Evolutionary conservation across 2,797 vertebrate species (phyloP).

Genomic region (Sarcoramphus papa): DNA sequence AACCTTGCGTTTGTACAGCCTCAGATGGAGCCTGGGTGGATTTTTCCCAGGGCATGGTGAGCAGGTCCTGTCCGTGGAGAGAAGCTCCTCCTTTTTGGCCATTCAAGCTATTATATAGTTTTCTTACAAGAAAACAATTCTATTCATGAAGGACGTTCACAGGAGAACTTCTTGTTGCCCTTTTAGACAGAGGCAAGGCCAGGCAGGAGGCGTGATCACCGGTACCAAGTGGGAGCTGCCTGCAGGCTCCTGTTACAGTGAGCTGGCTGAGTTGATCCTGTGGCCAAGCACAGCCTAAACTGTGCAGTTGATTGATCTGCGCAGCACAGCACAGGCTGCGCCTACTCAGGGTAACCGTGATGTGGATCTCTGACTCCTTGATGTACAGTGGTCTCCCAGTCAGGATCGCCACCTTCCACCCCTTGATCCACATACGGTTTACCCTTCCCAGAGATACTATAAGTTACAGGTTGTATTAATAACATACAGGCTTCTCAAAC

Average conservation of each 20-base stretch:
- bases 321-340: background rate
- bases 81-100: background rate
- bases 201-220: background rate
- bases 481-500: background rate
- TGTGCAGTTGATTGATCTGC: background rate
- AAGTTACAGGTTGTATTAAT: background rate
- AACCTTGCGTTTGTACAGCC: background rate
- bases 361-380: background rate
- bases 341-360: background rate
- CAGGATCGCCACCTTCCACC: background rate
- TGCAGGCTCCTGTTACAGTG: background rate
- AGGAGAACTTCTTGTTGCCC: background rate
- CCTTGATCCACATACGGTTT: background rate
- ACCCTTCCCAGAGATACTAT: background rate
- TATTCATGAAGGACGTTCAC: fast-evolving
- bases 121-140: background rate
- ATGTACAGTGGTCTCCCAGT: background rate
- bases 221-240: background rate
- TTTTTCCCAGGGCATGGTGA: background rate
- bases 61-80: background rate
- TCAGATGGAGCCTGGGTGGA: background rate
- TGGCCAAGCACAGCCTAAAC: background rate
- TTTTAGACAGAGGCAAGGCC: background rate
- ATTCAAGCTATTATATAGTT: background rate
- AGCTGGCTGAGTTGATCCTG: background rate